Percentiles rank a stretch among this genome's conserved stretches.
Conservation (phyloP, 2,113 vertebrate genomes). For the Triplophysa dalaica region DNA sequence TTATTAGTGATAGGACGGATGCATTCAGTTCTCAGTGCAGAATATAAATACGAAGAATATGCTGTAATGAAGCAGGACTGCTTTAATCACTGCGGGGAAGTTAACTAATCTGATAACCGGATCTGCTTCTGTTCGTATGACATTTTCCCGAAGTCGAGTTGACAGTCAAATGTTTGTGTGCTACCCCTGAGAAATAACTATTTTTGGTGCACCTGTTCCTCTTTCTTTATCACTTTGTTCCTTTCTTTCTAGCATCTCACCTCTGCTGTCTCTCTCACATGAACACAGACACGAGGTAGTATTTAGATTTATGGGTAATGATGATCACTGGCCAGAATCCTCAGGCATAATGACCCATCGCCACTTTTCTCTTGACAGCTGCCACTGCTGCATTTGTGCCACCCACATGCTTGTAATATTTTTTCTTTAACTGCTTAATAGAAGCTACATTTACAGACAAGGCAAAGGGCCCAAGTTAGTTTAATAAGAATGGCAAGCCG, state of each 20-base stretch:
- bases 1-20: slow-evolving; percentile 32
- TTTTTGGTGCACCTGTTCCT: background rate
- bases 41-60: slow-evolving; percentile 17
- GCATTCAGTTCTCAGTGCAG: slow-evolving; percentile 18
- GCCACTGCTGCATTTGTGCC: background rate
- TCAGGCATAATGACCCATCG: slow-evolving; percentile 6
- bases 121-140: background rate
- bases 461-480: background rate
- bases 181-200: background rate
- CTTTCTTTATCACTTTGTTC: background rate
- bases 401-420: background rate
- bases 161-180: slow-evolving; percentile 6
- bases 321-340: slow-evolving; percentile 6
- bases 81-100: background rate
- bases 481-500: background rate
- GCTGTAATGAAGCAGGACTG: slow-evolving; percentile 23
- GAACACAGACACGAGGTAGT: slow-evolving; percentile 10
- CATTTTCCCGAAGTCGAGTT: background rate
- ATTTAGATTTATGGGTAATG: slow-evolving; percentile 9
- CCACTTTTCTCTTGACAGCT: slow-evolving; percentile 17
- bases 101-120: slow-evolving; percentile 14
- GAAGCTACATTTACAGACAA: background rate
- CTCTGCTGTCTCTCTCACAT: slow-evolving; percentile 32
- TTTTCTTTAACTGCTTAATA: slow-evolving; percentile 26
- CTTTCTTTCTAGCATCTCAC: background rate